A percentile compares a stretch with the other conserved stretches of the same genome.
These are phyloP conservation scores for Hippasteria phrygiana DNA, from an alignment of 53 echinoderm and acorn worm genomes.

Conservation along the genomic window DNA sequence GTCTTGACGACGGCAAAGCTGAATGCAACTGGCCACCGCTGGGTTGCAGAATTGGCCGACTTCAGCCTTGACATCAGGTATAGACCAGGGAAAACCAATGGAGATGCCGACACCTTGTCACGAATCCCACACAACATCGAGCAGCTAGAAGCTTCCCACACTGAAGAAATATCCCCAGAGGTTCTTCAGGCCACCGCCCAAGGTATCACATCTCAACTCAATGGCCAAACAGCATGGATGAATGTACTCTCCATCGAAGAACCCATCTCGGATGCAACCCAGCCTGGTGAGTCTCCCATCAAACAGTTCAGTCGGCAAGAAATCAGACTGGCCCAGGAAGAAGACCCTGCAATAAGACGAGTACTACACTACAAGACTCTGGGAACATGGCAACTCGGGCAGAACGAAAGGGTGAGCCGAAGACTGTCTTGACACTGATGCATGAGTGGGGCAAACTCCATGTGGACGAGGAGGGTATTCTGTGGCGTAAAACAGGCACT, in stretches of 20 bases:
- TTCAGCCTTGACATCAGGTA: slow-evolving; percentile 40
- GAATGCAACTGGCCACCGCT: slow-evolving; percentile 55
- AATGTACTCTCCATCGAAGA: not conserved
- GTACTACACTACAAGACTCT: too few species aligned
- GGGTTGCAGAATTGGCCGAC: slow-evolving; percentile 50
- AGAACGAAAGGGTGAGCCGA: too few species aligned
- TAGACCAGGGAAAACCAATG: slow-evolving; percentile 54
- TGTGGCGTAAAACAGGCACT: too few species aligned
- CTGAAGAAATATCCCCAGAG: slow-evolving; percentile 43
- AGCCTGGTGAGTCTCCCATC: not conserved
- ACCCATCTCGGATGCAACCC: not conserved
- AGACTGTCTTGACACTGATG: too few species aligned
- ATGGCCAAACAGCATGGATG: slow-evolving; percentile 1
- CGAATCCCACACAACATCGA: slow-evolving; percentile 9
- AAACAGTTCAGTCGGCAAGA: slow-evolving; percentile 2
- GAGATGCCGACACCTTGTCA: slow-evolving; percentile 64
- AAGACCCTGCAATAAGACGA: too few species aligned
- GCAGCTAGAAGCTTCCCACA: not conserved
- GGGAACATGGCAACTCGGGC: too few species aligned
- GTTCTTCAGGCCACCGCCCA: slow-evolving; percentile 36
- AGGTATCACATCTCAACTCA: slow-evolving; percentile 13
- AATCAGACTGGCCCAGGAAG: not conserved
- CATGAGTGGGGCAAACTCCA: too few species aligned
- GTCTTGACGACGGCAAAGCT: slow-evolving; percentile 53
- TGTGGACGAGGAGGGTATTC: too few species aligned